Conservation (phyloP, 2,113 vertebrate genomes). For the Pseudolaguvia tuberculata region DNA sequence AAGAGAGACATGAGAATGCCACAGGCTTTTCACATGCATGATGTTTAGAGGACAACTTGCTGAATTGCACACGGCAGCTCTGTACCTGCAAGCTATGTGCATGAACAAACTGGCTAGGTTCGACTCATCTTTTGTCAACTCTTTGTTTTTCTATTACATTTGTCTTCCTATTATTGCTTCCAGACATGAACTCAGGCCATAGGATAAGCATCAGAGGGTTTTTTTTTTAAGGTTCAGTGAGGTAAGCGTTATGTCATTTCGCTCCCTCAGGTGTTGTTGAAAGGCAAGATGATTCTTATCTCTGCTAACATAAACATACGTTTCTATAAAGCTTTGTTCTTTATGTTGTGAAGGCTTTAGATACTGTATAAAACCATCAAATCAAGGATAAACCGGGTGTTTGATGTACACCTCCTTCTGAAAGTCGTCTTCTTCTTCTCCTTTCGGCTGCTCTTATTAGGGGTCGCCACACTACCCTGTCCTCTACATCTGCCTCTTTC, state of each 20-base stretch:
- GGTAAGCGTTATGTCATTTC: constrained; percentile 6
- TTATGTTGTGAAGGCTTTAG: neutral
- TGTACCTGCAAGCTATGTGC: constrained; percentile 23
- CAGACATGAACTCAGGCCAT: constrained; percentile 23
- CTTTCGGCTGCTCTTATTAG: too few relatives aligned
- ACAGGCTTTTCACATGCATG: constrained; percentile 5
- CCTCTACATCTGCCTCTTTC: too few relatives aligned
- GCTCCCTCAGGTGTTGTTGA: constrained; percentile 21
- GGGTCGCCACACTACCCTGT: too few relatives aligned
- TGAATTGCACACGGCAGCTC: constrained; percentile 10
- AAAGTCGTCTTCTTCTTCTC: too few relatives aligned
- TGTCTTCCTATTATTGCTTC: constrained; percentile 15
- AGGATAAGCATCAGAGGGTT: neutral
- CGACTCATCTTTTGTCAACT: constrained; percentile 8
- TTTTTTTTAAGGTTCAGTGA: constrained; percentile 6
- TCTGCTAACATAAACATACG: constrained; percentile 11
- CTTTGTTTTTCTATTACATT: neutral
- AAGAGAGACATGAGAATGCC: constrained; percentile 1
- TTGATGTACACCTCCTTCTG: neutral
- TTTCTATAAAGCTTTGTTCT: neutral
- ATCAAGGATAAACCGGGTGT: too few relatives aligned
- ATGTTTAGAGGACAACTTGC: constrained; percentile 1
- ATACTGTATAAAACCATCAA: neutral
- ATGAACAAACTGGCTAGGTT: constrained; percentile 6
- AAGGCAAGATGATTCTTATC: constrained; percentile 5